Base-by-base conservation (phyloP, 2,797 vertebrate species). In the Lerista edwardsae region DNA sequence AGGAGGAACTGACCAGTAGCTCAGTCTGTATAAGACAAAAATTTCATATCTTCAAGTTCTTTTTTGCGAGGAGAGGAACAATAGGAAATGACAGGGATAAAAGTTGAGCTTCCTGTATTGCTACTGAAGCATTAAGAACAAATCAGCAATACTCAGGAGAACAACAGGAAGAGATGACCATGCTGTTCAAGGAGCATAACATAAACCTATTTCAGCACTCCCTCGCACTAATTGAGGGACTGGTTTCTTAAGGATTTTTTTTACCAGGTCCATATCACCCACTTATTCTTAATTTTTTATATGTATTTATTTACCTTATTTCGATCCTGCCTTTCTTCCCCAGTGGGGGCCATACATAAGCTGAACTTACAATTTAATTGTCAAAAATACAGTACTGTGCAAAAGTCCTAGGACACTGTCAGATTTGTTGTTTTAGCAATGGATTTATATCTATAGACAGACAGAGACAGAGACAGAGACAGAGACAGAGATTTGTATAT, bases 31-130 rank as follows among this genome's bases (percentile, higher is more conserved):
- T n/a, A 0, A 21, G 88, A 81, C 81, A 78, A 5, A 1, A 79
- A 89, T 92, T 92, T 91, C 91, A 84, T 74, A 79, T 41, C 41
- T 69, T 44, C 23, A 64, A 15, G 25, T 41, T 31, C 7, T 8
- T 69, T 61, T 68, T 55, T n/a, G n/a, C n/a, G n/a, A n/a, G 29
- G 47, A 27, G 19, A 44, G 19, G 36, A 6, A 81, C 44, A 34
- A 41, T 27, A 57, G 17, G 65, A 39, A 59, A 36, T 10, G 1
- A 14, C 68, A 21, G 75, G 51, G 27, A 65, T 21, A 80, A 68
- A 80, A 59, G 55, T 29, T 23, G 19, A 59, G 44, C 82, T 34
- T 4, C 14, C 72, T 57, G 68, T 2, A 23, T 76, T 82, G 72
- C 41, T n/a, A 23, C 57, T 9, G 2, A 41, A 75, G 51, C n/a